Evolutionary conservation across 2,888 invertebrate genomes (phyloP).

Genomic region (Dynastes hyllus): DNA sequence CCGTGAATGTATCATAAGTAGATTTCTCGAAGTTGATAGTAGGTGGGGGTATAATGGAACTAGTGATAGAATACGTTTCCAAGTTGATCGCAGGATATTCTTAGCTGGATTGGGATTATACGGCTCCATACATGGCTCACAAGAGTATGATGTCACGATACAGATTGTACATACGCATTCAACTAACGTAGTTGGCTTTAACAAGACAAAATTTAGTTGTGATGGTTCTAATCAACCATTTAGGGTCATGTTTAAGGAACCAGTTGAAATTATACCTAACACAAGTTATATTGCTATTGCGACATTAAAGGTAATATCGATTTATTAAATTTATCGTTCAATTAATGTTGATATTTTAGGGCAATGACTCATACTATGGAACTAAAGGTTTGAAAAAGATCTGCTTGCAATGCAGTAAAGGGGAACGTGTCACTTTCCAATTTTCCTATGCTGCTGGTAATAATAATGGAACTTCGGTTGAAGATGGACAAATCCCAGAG

Average conservation of each 20-base stretch:
- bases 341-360: conserved; percentile 72
- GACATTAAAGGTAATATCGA: conserved; percentile 78
- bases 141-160: conserved; percentile 85
- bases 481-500: conserved; percentile 91
- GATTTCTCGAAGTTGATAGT: conserved; percentile 84
- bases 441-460: conserved; percentile 90
- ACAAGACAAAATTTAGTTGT: conserved; percentile 84
- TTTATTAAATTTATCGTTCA: conserved; percentile 26
- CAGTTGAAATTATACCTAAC: conserved; percentile 85
- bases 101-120: conserved; percentile 90
- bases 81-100: conserved; percentile 86
- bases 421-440: conserved; percentile 86
- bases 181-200: conserved; percentile 82
- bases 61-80: conserved; percentile 87
- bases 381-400: conserved; percentile 86
- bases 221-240: conserved; percentile 87
- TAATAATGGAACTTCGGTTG: conserved; percentile 89
- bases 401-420: conserved; percentile 82
- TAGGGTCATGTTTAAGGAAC: conserved; percentile 88
- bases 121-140: conserved; percentile 85
- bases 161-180: conserved; percentile 85
- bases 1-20: conserved; percentile 82
- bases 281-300: conserved; percentile 88
- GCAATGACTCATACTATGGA: conserved; percentile 91
- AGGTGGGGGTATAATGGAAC: conserved; percentile 88